Conservation (phyloP, 2,797 vertebrate genomes). For the Anguilla pacifica region DNA sequence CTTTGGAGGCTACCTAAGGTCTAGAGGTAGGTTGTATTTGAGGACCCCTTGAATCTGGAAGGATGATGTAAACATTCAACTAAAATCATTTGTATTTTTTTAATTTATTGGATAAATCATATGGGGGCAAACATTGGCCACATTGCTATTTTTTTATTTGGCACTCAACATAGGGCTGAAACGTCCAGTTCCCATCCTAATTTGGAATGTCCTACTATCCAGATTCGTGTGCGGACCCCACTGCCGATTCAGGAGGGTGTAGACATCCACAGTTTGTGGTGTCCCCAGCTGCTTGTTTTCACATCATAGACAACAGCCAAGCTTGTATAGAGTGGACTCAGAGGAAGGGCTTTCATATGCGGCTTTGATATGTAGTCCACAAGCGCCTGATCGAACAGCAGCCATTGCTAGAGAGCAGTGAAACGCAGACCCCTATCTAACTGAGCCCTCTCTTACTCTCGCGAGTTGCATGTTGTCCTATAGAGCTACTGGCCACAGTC, state of each 20-base stretch:
- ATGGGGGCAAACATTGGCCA: neutral
- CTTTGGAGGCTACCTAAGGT: conserved; percentile 95
- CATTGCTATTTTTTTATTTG: neutral
- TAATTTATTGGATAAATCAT: neutral
- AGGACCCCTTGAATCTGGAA: neutral
- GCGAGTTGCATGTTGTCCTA: neutral
- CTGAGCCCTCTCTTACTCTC: neutral
- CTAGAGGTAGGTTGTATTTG: conserved; percentile 78
- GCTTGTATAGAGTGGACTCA: neutral
- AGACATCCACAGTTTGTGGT: too few species aligned
- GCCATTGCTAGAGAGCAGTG: too few species aligned
- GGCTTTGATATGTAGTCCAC: neutral
- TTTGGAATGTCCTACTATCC: neutral
- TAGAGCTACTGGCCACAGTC: neutral
- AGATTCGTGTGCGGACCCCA: neutral
- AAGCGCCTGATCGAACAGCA: neutral
- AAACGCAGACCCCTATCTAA: neutral
- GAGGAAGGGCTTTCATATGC: neutral
- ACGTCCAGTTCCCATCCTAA: neutral
- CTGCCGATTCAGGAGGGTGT: too few species aligned
- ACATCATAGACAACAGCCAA: too few species aligned
- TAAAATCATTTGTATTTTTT: neutral
- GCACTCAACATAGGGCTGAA: neutral
- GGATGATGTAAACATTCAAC: neutral
- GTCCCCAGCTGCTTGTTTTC: too few species aligned